Percentiles rank a stretch among this genome's conserved stretches.
These are phyloP conservation scores for Neodiprion lecontei DNA, from an alignment of 1,140 invertebrate genomes.

Conservation along the genomic window DNA sequence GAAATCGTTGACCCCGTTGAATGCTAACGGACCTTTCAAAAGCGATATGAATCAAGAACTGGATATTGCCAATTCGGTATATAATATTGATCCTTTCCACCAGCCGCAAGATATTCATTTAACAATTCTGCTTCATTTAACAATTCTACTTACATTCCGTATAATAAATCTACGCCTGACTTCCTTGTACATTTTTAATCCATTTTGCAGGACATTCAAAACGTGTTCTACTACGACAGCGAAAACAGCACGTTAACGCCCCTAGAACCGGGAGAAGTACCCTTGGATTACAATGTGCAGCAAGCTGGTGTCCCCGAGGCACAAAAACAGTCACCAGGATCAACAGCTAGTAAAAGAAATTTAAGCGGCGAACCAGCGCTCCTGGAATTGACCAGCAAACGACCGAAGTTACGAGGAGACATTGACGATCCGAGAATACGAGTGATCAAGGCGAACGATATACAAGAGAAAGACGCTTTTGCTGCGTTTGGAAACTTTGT, in stretches of 20 bases:
- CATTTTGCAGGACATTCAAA: constrained; percentile 1
- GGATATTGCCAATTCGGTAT: background rate
- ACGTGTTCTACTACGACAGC: constrained; percentile 12
- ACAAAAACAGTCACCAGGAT: background rate
- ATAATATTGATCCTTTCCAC: no score
- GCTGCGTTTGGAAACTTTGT: constrained; percentile 11
- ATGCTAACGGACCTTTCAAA: background rate
- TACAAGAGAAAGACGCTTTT: constrained; percentile 4
- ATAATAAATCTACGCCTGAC: background rate
- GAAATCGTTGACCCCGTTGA: constrained; percentile 7
- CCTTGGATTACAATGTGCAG: constrained; percentile 5
- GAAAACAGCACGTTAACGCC: constrained; percentile 10
- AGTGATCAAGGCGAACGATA: constrained; percentile 1
- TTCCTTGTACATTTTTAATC: background rate
- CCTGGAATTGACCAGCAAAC: constrained; percentile 3
- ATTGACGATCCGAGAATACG: constrained; percentile 4
- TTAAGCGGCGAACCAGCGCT: background rate
- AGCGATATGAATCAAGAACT: background rate
- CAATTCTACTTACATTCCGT: background rate
- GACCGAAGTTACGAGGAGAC: background rate
- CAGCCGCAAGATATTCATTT: no score
- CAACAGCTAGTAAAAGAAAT: background rate
- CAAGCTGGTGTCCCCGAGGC: background rate
- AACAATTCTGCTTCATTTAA: no score
- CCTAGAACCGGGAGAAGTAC: constrained; percentile 2